phyloP scores from a whole-genome alignment of 2,888 invertebrate genomes.

The Zelleria hepariella region DNA sequence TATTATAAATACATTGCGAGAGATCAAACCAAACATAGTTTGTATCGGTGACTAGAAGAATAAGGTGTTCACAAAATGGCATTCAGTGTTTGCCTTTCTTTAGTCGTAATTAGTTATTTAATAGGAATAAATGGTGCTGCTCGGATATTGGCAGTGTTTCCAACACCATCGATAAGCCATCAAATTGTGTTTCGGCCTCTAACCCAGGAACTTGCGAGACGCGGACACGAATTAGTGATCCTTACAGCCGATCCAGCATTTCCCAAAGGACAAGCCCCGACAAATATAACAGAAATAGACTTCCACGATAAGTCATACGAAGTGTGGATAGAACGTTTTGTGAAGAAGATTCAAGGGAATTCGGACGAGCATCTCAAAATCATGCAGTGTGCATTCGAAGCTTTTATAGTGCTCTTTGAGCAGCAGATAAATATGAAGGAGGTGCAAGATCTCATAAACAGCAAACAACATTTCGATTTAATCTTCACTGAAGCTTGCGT shows the following conservation, averaged over 20 bases:
- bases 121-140: constrained; percentile 7
- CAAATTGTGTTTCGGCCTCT: constrained; percentile 23
- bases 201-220: constrained; percentile 21
- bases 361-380: not conserved
- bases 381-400: not conserved
- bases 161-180: constrained; percentile 28
- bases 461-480: constrained; percentile 26
- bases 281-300: constrained; percentile 18
- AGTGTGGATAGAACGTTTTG: not conserved
- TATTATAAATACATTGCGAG: no score
- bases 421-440: constrained; percentile 21
- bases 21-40: no score
- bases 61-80: no score
- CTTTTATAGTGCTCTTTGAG: constrained; percentile 17
- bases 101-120: no score
- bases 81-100: no score
- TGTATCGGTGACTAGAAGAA: no score
- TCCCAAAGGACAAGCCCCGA: constrained; percentile 22
- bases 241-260: constrained; percentile 29
- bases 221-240: constrained; percentile 30
- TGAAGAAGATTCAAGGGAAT: not conserved
- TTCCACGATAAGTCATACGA: constrained; percentile 5
- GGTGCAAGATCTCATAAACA: constrained; percentile 21
- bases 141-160: constrained; percentile 22
- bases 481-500: constrained; percentile 28